Evolutionary conservation across 2,888 invertebrate genomes (phyloP).

Genomic region (Andricus curvator): DNA sequence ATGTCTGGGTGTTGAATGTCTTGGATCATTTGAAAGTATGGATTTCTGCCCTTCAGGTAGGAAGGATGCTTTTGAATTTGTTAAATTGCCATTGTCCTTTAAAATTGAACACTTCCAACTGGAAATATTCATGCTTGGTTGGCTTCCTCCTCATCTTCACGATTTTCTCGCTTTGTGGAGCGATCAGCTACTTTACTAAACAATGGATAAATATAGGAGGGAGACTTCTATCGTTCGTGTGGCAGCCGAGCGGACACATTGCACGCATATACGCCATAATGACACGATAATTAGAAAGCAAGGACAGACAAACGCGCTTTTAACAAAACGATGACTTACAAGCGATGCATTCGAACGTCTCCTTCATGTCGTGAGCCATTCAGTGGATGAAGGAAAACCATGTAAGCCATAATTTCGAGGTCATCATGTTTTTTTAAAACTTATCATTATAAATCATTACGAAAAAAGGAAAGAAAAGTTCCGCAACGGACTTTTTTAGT

Average conservation of each 20-base stretch:
- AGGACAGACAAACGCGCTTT: conserved; percentile 56
- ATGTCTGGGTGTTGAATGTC: too few relatives aligned
- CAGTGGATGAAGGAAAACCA: not conserved
- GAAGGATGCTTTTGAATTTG: too few relatives aligned
- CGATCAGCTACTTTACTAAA: conserved; percentile 1
- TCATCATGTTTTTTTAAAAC: not conserved
- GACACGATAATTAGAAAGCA: conserved; percentile 68
- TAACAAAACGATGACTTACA: conserved; percentile 35
- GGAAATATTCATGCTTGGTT: not conserved
- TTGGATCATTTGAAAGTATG: too few relatives aligned
- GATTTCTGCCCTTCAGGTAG: too few relatives aligned
- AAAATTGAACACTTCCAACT: too few relatives aligned
- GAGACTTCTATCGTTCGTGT: conserved; percentile 14
- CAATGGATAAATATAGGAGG: conserved; percentile 18
- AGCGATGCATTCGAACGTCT: conserved; percentile 29
- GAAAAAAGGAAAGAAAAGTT: not conserved
- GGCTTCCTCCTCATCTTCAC: not conserved
- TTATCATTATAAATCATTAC: not conserved
- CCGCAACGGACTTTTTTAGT: not conserved
- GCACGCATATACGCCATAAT: conserved; percentile 56
- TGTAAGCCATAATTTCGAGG: conserved; percentile 1
- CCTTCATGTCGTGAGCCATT: conserved; percentile 12
- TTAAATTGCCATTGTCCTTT: too few relatives aligned
- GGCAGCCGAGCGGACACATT: conserved; percentile 19
- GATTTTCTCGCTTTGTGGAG: conserved; percentile 3